Conservation (phyloP, 2,888 invertebrate genomes). For the Galerucella calmariensis region DNA sequence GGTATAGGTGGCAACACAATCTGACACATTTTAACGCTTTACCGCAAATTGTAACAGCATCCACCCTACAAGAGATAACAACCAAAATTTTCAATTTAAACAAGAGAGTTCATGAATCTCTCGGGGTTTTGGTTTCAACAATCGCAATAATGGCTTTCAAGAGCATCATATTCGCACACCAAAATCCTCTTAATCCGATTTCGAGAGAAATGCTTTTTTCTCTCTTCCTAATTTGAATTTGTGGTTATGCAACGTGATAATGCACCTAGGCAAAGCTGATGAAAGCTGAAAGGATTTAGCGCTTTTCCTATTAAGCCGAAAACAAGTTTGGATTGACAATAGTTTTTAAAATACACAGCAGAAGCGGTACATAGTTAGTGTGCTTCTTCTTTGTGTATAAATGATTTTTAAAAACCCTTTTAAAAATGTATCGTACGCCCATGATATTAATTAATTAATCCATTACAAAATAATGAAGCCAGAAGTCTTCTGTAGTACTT, state of each 20-base stretch:
- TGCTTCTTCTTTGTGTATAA: no score
- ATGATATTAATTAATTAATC: no score
- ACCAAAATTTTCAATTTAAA: conserved; percentile 16
- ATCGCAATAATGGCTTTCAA: conserved; percentile 16
- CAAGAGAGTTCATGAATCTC: conserved; percentile 15
- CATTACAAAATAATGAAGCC: no score
- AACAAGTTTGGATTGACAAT: background rate
- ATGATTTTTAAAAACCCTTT: no score
- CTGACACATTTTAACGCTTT: background rate
- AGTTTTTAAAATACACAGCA: background rate
- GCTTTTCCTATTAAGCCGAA: conserved; percentile 15
- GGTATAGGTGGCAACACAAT: background rate
- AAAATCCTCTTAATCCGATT: conserved; percentile 17
- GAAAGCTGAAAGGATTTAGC: conserved; percentile 15
- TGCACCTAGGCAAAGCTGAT: conserved; percentile 16
- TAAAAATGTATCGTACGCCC: no score
- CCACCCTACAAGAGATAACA: background rate
- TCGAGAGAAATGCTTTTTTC: conserved; percentile 9
- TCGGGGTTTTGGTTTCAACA: conserved; percentile 15
- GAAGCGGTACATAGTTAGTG: no score
- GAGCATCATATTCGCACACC: conserved; percentile 22
- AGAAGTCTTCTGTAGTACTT: no score
- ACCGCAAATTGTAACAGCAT: background rate
- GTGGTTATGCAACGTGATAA: conserved; percentile 23
- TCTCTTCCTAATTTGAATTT: conserved; percentile 20